These are phyloP conservation scores for Uria aalge DNA, from an alignment of 2,113 vertebrate species.

Conservation along the genomic window DNA sequence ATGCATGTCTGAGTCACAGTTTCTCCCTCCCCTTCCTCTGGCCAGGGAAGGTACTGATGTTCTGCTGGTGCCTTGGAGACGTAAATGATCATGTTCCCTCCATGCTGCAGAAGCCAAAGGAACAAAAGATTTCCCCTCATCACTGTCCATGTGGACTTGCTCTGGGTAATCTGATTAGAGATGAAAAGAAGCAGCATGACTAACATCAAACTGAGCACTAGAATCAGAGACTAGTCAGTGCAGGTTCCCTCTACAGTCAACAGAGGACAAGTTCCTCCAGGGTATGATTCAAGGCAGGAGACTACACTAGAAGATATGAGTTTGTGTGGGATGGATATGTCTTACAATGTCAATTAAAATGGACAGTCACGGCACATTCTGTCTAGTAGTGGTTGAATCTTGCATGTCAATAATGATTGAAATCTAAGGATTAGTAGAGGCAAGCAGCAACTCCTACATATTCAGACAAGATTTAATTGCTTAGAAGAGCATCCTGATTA, in stretches of 20 bases:
- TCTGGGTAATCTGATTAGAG: not conserved
- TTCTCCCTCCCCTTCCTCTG: not conserved
- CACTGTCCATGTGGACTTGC: not conserved
- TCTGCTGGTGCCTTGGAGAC: slow-evolving; percentile 2
- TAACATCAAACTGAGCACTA: not conserved
- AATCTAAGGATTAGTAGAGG: slow-evolving; percentile 7
- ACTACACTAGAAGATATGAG: not conserved
- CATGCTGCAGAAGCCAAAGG: not conserved
- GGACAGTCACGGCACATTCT: not conserved
- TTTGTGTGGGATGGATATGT: not conserved
- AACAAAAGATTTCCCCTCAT: not conserved
- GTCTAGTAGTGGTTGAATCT: not conserved
- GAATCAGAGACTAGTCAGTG: not conserved
- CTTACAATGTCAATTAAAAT: not conserved
- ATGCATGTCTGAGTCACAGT: not conserved
- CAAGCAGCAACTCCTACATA: slow-evolving; percentile 1
- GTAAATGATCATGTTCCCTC: not conserved
- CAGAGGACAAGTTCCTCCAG: not conserved
- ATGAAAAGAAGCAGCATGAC: not conserved
- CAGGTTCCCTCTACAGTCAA: not conserved
- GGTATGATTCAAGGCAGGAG: not conserved
- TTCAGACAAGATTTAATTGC: slow-evolving; percentile 5
- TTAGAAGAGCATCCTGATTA: not conserved
- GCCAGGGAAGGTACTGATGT: not conserved
- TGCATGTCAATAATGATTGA: not conserved